Conservation (phyloP, 2,888 invertebrate genomes). For the Ypsolopha sequella region DNA sequence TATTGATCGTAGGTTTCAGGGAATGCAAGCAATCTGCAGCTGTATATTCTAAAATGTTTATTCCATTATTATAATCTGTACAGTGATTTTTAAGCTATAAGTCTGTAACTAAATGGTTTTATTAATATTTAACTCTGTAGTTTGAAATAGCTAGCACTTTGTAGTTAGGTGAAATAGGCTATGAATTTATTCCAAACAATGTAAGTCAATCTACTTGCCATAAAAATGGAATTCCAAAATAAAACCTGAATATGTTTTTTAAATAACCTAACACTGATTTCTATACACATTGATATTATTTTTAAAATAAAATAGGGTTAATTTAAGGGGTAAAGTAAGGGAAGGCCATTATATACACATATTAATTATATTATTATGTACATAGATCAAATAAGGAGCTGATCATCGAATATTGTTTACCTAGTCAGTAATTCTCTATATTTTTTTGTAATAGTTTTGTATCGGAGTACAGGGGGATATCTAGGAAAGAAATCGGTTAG, state of each 20-base stretch:
- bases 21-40: too few species aligned
- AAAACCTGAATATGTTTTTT: too few species aligned
- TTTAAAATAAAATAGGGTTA: not conserved
- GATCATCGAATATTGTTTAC: slow-evolving; percentile 11
- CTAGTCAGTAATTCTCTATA: slow-evolving; percentile 5
- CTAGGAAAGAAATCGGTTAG: not conserved
- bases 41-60: too few species aligned
- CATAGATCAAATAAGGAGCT: slow-evolving; percentile 18
- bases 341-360: slow-evolving; percentile 2
- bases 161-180: slow-evolving; percentile 3
- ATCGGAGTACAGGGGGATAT: not conserved
- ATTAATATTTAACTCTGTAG: not conserved
- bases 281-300: not conserved
- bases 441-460: not conserved
- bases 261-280: too few species aligned
- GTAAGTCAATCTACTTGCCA: slow-evolving; percentile 6
- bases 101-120: not conserved
- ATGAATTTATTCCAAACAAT: not conserved
- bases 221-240: not conserved
- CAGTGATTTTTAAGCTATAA: not conserved
- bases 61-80: not conserved
- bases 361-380: not conserved
- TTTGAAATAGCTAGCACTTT: not conserved
- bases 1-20: too few species aligned
- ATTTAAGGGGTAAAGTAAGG: slow-evolving; percentile 4